Conservation (phyloP, 2,113 vertebrate species). For the Holacanthus passer region DNA sequence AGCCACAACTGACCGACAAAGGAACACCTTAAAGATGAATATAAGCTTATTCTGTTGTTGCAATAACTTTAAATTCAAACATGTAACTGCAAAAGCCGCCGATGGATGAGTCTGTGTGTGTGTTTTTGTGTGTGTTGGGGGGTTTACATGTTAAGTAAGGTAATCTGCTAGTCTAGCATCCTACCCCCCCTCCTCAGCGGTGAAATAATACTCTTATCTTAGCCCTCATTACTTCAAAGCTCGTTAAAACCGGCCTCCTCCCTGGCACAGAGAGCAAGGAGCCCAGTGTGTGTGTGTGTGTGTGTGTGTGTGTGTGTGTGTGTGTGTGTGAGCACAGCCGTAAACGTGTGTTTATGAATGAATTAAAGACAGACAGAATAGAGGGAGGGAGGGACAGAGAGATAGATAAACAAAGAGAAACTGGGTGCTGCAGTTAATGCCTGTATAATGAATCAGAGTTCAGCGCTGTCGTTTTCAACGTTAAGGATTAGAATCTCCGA, state of each 20-base stretch:
- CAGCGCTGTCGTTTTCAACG: not conserved
- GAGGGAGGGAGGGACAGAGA: not conserved
- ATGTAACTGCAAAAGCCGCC: not conserved
- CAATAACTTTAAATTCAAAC: slow-evolving; percentile 6
- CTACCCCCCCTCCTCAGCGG: not conserved
- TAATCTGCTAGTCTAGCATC: slow-evolving; percentile 25
- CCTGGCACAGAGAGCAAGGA: slow-evolving; percentile 24
- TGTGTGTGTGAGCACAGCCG: not conserved
- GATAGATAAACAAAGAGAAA: not conserved
- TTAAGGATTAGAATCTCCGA: not conserved
- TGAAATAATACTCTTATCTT: slow-evolving; percentile 78
- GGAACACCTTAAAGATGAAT: not conserved
- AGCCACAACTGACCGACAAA: not conserved
- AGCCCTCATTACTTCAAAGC: slow-evolving; percentile 75
- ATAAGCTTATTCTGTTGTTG: not conserved
- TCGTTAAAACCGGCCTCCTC: slow-evolving; percentile 72
- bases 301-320: slow-evolving; percentile 6
- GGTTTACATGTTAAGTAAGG: slow-evolving; percentile 15
- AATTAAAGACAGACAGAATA: not conserved
- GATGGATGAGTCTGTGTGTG: not conserved
- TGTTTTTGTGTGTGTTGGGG: not conserved
- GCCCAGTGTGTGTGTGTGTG: not conserved
- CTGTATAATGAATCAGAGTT: not conserved
- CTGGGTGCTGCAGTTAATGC: not conserved
- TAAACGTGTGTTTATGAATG: slow-evolving; percentile 28